Conservation (phyloP, 2,888 invertebrate species). For the Odontocerum albicorne region DNA sequence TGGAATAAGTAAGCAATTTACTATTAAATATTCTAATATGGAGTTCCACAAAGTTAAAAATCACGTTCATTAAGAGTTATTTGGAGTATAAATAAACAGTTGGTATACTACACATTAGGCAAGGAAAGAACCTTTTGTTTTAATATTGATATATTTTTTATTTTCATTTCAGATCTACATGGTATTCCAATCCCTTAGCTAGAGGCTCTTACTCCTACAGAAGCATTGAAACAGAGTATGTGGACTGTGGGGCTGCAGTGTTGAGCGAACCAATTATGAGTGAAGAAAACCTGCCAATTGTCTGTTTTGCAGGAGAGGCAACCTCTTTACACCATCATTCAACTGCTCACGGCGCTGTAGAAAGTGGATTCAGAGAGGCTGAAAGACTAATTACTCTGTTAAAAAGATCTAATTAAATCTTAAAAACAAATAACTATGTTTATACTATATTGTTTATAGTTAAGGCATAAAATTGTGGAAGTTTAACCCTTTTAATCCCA, state of each 20-base stretch:
- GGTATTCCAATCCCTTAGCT: constrained; percentile 63
- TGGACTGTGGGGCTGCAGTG: constrained; percentile 55
- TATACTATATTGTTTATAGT: too few species aligned
- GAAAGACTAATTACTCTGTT: constrained; percentile 54
- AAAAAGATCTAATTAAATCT: constrained; percentile 4
- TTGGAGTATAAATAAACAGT: too few species aligned
- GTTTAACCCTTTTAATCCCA: too few species aligned
- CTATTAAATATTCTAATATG: not conserved
- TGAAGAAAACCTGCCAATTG: constrained; percentile 49
- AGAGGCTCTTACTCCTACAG: constrained; percentile 68
- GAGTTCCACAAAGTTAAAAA: too few species aligned
- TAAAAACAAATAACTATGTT: too few species aligned
- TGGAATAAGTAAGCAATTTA: not conserved
- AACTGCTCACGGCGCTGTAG: constrained; percentile 73
- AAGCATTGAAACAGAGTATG: constrained; percentile 57
- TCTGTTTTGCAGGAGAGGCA: constrained; percentile 71
- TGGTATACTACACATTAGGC: too few species aligned
- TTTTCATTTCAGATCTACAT: constrained; percentile 57
- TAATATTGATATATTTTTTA: not conserved
- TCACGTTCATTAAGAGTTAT: too few species aligned
- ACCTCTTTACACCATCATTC: constrained; percentile 65
- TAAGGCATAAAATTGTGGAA: too few species aligned
- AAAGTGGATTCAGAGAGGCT: constrained; percentile 74
- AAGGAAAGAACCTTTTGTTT: not conserved
- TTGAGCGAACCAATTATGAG: constrained; percentile 58